Evolutionary conservation across 2,113 vertebrate species (phyloP), one percentile per base, ranked within the genome.

Genomic region (Sciurus niger): DNA sequence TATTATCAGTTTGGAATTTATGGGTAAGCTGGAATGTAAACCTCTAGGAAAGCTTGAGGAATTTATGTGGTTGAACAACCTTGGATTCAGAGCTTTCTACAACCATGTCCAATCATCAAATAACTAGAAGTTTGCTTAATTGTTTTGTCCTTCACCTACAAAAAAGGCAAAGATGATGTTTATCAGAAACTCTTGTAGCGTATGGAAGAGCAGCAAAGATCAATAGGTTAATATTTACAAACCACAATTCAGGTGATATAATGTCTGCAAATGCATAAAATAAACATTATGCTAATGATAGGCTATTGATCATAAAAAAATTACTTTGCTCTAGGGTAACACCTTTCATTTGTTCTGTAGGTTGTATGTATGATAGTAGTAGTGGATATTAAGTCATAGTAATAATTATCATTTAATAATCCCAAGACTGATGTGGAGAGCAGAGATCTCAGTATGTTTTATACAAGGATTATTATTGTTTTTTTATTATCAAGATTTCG

Each of bases 151-250:
- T 97, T 98, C 65, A 95, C 43, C 48, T 60, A 63, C 34, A 65
- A 76, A 65, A 73, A 90, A 79, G n/a, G 55, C 84, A 89, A 14
- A 72, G 55, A 55, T 79, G 34, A 90, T 83, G 51, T 95, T 95
- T 88, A 93, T 96, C 82, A 93, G 73, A 93, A 96, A 96, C 32
- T 65, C 63, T 80, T 96, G 30, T 28, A 90, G 88, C 0, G 22
- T 34, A 92, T 89, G 87, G 79, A 65, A 95, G 48, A 90, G 28
- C 90, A 96, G 25, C 73, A 97, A 95, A 92, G 90, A 97, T 98
- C 96, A 97, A 96, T 95, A 96, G 97, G 90, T 97, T 97, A 96
- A 97, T 97, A 96, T 97, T 94, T 96, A 96, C 94, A 97, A 94
- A 95, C 67, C 55, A 94, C 77, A 72, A 94, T 90, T 93, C 88